Conservation (phyloP, 2,797 vertebrate genomes). For the Zenarchopterus dispar region DNA sequence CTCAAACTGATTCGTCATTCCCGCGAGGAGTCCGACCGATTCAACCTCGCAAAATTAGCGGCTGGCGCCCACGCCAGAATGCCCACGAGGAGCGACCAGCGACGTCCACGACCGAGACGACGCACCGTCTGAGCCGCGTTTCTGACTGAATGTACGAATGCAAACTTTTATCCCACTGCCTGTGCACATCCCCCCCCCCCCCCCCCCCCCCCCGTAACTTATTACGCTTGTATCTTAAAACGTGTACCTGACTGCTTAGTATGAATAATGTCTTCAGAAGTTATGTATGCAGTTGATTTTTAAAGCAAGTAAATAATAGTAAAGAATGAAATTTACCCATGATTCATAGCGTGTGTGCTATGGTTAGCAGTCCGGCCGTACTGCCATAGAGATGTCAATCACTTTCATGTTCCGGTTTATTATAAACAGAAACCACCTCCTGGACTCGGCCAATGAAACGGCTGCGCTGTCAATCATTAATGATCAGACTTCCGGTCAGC, state of each 20-base stretch:
- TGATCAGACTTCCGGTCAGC: constrained; percentile 24
- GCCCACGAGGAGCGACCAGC: constrained; percentile 27
- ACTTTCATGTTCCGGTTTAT: constrained; percentile 18
- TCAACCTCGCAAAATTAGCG: constrained; percentile 64
- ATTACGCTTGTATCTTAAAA: constrained; percentile 56
- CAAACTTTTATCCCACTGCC: constrained; percentile 41
- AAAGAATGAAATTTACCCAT: constrained; percentile 33
- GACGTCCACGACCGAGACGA: constrained; percentile 20
- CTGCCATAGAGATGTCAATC: constrained; percentile 33
- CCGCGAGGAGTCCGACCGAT: constrained; percentile 72
- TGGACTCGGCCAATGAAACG: constrained; percentile 19
- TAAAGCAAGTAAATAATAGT: constrained; percentile 22
- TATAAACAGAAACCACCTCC: not conserved
- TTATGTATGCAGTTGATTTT: constrained; percentile 53
- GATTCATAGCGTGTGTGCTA: constrained; percentile 26
- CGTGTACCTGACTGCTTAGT: constrained; percentile 60
- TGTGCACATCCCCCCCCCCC: constrained; percentile 43
- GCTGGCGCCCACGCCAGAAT: constrained; percentile 28
- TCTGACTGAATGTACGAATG: constrained; percentile 61
- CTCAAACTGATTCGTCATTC: constrained; percentile 74
- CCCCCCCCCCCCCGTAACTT: constrained; percentile 53
- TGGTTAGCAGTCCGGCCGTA: constrained; percentile 51
- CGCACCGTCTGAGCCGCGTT: constrained; percentile 37
- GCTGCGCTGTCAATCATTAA: constrained; percentile 10
- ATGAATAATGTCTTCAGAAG: constrained; percentile 59